phyloP scores from a whole-genome alignment of 2,888 invertebrate species.

The Pseudoips prasinana region DNA sequence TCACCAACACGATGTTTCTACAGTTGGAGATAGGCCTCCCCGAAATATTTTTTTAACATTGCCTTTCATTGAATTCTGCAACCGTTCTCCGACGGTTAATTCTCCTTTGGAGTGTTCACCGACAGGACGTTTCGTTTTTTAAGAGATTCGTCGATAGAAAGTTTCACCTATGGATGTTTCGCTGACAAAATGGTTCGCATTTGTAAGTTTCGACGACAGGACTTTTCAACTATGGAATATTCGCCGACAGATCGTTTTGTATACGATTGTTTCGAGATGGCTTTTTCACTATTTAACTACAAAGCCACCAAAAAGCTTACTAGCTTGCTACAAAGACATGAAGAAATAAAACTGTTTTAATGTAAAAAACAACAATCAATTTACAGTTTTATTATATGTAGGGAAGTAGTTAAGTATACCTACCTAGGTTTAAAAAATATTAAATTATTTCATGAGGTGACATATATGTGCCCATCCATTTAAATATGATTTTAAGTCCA shows the following conservation, averaged over 20 bases:
- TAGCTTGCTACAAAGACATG: neutral
- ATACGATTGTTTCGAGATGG: no score
- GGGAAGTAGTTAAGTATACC: no score
- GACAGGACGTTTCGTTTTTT: neutral
- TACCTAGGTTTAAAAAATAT: neutral
- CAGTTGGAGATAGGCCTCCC: no score
- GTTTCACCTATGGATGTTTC: neutral
- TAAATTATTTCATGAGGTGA: conserved; percentile 3
- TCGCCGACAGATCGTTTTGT: no score
- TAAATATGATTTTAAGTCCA: conserved; percentile 3
- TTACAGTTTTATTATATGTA: conserved; percentile 3
- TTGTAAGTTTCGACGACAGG: no score
- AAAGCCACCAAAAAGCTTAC: no score
- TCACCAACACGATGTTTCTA: no score
- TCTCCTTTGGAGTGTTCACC: conserved; percentile 1
- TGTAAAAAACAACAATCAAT: conserved; percentile 1
- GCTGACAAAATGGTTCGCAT: no score
- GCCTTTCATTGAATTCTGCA: conserved; percentile 1
- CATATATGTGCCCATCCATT: conserved; percentile 5
- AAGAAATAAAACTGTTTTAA: neutral
- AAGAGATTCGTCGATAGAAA: neutral
- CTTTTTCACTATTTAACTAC: no score
- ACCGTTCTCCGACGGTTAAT: conserved; percentile 1
- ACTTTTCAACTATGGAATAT: no score
- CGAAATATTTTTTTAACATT: no score